Evolutionary conservation across 2,797 vertebrate genomes (phyloP).

Genomic region (Pelobates cultripes): DNA sequence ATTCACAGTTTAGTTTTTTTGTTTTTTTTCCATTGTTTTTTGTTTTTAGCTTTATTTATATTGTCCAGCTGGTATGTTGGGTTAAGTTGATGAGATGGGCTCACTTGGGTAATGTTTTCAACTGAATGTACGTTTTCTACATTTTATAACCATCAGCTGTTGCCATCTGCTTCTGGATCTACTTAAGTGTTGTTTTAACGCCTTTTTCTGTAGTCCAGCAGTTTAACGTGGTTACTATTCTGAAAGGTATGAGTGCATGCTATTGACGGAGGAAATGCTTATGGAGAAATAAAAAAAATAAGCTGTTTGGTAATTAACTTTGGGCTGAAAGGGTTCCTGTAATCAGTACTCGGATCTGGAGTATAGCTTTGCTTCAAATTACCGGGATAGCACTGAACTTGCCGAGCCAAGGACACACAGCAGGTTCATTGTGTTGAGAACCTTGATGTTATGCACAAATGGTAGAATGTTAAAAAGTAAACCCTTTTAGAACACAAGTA

Average conservation of each 20-base stretch:
- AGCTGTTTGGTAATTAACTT: background rate
- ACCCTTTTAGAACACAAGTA: slow-evolving; percentile 10
- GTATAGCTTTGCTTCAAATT: slow-evolving; percentile 12
- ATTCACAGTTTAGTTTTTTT: background rate
- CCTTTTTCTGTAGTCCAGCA: slow-evolving; percentile 25
- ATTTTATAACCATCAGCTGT: slow-evolving; percentile 60
- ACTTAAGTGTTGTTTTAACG: slow-evolving; percentile 7
- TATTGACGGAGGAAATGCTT: background rate
- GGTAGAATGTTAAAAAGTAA: background rate
- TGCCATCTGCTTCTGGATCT: slow-evolving; percentile 60
- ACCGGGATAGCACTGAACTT: slow-evolving; percentile 5
- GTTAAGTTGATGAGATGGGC: slow-evolving; percentile 61
- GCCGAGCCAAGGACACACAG: slow-evolving; percentile 29
- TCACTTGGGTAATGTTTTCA: slow-evolving; percentile 60
- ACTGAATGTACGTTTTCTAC: slow-evolving; percentile 60
- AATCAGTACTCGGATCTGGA: background rate
- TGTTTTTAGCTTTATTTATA: background rate
- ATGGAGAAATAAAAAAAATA: background rate
- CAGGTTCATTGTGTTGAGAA: background rate
- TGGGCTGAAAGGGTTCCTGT: background rate
- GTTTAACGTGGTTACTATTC: slow-evolving; percentile 3
- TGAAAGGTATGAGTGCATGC: background rate
- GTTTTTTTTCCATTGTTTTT: slow-evolving; percentile 49
- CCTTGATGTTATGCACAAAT: background rate
- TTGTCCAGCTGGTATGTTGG: slow-evolving; percentile 65